These are phyloP conservation scores for Tipula lateralis DNA, from an alignment of 2,888 invertebrate genomes.

Conservation along the genomic window DNA sequence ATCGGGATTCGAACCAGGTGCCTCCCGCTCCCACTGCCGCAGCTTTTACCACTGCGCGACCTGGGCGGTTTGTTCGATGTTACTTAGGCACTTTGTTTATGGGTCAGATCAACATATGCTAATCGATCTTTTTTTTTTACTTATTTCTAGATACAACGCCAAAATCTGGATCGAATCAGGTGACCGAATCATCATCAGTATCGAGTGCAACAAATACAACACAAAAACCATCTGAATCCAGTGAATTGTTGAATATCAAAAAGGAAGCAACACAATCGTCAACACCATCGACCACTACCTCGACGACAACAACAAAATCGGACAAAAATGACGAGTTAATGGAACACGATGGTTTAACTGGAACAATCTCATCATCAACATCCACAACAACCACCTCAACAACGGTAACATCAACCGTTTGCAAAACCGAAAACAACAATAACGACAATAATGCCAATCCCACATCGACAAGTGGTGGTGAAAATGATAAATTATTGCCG, in stretches of 20 bases:
- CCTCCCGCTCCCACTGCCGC: too few relatives aligned
- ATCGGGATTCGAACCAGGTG: too few relatives aligned
- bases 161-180: not conserved
- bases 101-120: too few relatives aligned
- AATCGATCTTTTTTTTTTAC: not conserved
- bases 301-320: slow-evolving; percentile 56
- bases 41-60: too few relatives aligned
- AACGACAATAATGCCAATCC: slow-evolving; percentile 31
- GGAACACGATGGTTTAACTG: slow-evolving; percentile 37
- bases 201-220: not conserved
- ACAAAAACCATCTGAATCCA: not conserved
- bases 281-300: slow-evolving; percentile 56
- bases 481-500: slow-evolving; percentile 34
- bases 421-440: slow-evolving; percentile 36
- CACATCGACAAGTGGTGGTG: slow-evolving; percentile 29
- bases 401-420: slow-evolving; percentile 35
- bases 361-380: slow-evolving; percentile 42
- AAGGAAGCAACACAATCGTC: slow-evolving; percentile 47
- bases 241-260: not conserved
- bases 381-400: slow-evolving; percentile 27
- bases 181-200: not conserved
- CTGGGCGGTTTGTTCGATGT: too few relatives aligned
- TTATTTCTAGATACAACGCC: not conserved
- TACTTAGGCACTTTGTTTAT: too few relatives aligned
- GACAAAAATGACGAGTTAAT: not conserved